Evolutionary conservation across 1,140 invertebrate genomes (phyloP).

Genomic region (Habropoda laboriosa): DNA sequence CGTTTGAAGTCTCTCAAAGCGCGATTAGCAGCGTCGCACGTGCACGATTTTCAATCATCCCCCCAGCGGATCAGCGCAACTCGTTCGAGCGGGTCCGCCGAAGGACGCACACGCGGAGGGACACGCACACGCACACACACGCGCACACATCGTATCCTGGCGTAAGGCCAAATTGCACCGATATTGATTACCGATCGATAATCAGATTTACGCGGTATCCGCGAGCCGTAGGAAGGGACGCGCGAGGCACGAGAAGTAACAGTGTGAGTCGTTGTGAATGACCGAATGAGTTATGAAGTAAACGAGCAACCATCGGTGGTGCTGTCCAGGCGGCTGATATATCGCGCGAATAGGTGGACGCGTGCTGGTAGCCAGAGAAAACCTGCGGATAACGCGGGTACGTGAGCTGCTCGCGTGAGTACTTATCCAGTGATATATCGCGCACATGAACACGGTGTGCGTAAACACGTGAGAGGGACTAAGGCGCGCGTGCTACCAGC

Average conservation of each 20-base stretch:
- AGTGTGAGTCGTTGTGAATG: slow-evolving; percentile 21
- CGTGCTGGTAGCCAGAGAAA: neutral
- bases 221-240: neutral
- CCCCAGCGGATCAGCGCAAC: neutral
- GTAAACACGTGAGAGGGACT: slow-evolving; percentile 2
- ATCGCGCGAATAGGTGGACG: slow-evolving; percentile 3
- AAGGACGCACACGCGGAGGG: slow-evolving; percentile 5
- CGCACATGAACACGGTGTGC: neutral
- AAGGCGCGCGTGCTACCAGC: neutral
- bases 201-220: slow-evolving; percentile 70
- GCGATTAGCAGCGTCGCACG: slow-evolving; percentile 27
- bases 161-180: slow-evolving; percentile 66
- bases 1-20: slow-evolving; percentile 17
- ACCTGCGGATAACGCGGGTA: slow-evolving; percentile 11
- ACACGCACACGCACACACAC: neutral
- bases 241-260: neutral
- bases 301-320: neutral
- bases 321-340: neutral
- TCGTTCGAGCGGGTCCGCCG: neutral
- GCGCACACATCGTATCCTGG: slow-evolving; percentile 29
- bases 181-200: slow-evolving; percentile 76
- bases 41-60: slow-evolving; percentile 29
- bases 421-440: slow-evolving; percentile 33
- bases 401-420: slow-evolving; percentile 15
- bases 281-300: slow-evolving; percentile 44